phyloP scores from a whole-genome alignment of 1,140 invertebrate genomes.

The Camponotus pennsylvanicus region DNA sequence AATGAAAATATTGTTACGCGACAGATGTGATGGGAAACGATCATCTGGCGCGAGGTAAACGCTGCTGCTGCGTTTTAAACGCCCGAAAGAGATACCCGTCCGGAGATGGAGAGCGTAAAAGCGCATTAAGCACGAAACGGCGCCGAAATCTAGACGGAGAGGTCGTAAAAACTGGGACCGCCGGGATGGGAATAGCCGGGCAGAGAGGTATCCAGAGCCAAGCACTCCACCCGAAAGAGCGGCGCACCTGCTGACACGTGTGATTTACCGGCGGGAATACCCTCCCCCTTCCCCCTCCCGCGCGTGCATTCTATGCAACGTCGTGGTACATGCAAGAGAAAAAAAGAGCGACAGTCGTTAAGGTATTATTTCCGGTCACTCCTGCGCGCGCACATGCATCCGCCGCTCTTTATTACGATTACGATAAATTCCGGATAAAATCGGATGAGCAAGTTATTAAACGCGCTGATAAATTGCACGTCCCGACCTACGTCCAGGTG shows the following conservation, averaged over 20 bases:
- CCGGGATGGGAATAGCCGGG: constrained; percentile 49
- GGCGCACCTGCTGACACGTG: constrained; percentile 49
- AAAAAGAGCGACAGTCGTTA: constrained; percentile 37
- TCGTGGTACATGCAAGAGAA: background rate
- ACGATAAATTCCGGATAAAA: constrained; percentile 52
- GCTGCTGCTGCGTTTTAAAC: constrained; percentile 21
- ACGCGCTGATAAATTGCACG: constrained; percentile 41
- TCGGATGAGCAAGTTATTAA: constrained; percentile 61
- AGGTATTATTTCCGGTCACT: constrained; percentile 35
- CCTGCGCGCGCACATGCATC: background rate
- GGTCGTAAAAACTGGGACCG: constrained; percentile 56
- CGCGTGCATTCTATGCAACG: constrained; percentile 13
- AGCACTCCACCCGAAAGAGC: constrained; percentile 37
- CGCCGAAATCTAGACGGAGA: constrained; percentile 13
- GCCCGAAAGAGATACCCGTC: background rate
- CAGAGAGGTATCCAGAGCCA: background rate
- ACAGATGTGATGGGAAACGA: constrained; percentile 9
- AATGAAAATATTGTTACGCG: constrained; percentile 39
- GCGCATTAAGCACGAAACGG: constrained; percentile 51
- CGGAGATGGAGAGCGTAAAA: constrained; percentile 51
- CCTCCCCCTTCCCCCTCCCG: background rate
- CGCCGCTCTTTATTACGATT: constrained; percentile 42
- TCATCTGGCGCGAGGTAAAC: constrained; percentile 24
- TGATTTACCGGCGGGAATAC: constrained; percentile 57
- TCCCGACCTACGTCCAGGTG: constrained; percentile 15